Evolutionary conservation across 1,140 invertebrate genomes (phyloP).

Genomic region (Penaeus chinensis): DNA sequence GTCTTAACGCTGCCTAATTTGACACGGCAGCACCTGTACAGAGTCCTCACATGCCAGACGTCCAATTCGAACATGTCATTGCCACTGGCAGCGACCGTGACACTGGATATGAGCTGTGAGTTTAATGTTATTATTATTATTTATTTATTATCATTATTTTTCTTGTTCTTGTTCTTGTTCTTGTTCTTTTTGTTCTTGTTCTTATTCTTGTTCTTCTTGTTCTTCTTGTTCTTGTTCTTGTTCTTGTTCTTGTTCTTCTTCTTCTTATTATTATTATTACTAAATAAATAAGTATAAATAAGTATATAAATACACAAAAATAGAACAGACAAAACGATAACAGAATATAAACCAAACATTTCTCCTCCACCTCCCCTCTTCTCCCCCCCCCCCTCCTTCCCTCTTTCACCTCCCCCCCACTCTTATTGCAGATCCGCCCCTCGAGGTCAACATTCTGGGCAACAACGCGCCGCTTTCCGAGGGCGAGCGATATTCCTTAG

Average conservation of each 20-base stretch:
- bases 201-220: too few species aligned
- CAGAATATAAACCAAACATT: too few species aligned
- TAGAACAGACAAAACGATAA: too few species aligned
- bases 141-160: too few species aligned
- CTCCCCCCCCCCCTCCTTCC: neutral
- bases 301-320: too few species aligned
- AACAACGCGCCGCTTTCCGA: slow-evolving; percentile 61
- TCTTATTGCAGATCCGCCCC: neutral
- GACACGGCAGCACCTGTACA: slow-evolving; percentile 64
- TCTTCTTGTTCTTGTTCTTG: too few species aligned
- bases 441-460: slow-evolving; percentile 19
- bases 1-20: slow-evolving; percentile 63
- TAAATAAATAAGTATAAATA: too few species aligned
- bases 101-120: slow-evolving; percentile 55
- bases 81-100: slow-evolving; percentile 36
- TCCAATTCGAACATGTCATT: slow-evolving; percentile 65
- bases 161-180: too few species aligned
- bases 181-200: too few species aligned
- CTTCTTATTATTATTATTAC: too few species aligned
- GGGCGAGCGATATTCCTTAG: slow-evolving; percentile 63
- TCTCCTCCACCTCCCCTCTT: neutral
- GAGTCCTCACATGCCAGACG: slow-evolving; percentile 65
- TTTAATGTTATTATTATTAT: neutral
- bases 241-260: too few species aligned
- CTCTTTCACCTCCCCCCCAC: neutral